phyloP scores from a whole-genome alignment of 2,888 invertebrate genomes.

The Cephonodes hylas region DNA sequence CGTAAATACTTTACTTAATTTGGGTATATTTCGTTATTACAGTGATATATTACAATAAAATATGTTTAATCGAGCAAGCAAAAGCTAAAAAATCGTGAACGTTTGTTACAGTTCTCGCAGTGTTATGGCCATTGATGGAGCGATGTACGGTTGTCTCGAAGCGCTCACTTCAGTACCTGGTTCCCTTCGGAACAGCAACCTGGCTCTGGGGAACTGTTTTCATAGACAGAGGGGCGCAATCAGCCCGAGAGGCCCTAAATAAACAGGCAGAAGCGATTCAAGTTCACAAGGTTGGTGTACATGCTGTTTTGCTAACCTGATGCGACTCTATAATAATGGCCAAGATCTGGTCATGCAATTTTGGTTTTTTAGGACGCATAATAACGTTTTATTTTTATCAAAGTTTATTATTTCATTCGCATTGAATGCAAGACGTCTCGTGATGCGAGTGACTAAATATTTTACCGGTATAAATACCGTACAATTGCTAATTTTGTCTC shows the following conservation, averaged over 20 bases:
- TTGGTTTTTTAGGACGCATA: not conserved
- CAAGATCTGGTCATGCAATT: not conserved
- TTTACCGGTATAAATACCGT: too few species aligned
- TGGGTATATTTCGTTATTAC: too few species aligned
- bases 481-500: too few species aligned
- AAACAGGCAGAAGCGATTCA: conserved; percentile 85
- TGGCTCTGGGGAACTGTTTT: conserved; percentile 95
- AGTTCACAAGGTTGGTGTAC: conserved; percentile 82
- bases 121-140: conserved; percentile 90
- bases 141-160: conserved; percentile 92
- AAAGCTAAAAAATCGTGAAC: not conserved
- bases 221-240: conserved; percentile 88
- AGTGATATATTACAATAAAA: too few species aligned
- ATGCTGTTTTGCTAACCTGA: too few species aligned
- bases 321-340: too few species aligned
- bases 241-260: conserved; percentile 87
- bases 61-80: too few species aligned
- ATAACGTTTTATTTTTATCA: not conserved
- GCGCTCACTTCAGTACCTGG: conserved; percentile 89
- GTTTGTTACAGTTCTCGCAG: conserved; percentile 82
- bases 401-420: not conserved
- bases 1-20: too few species aligned
- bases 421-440: not conserved
- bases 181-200: conserved; percentile 91
- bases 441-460: too few species aligned